Evolutionary conservation across 2,797 vertebrate genomes (phyloP).

Genomic region (Gallirallus australis): DNA sequence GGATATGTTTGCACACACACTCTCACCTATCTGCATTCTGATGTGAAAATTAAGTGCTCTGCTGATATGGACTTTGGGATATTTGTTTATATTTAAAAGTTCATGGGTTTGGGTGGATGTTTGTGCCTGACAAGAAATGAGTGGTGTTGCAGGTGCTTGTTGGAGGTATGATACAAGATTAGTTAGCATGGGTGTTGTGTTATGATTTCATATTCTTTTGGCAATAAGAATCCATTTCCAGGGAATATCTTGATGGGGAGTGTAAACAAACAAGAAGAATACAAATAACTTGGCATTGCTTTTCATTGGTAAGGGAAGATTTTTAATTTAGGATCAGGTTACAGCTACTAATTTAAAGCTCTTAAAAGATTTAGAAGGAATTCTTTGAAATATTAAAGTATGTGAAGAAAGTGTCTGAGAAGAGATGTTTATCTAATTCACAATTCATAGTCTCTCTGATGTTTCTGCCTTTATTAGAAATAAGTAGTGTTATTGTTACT

Average conservation of each 20-base stretch:
- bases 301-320: conserved; percentile 15
- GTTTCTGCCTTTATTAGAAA: neutral
- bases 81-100: conserved; percentile 68
- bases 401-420: conserved; percentile 45
- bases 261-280: conserved; percentile 60
- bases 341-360: conserved; percentile 75
- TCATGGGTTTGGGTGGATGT: conserved; percentile 32
- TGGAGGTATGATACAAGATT: conserved; percentile 26
- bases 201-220: conserved; percentile 39
- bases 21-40: conserved; percentile 34
- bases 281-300: conserved; percentile 37
- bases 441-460: neutral
- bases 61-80: conserved; percentile 7
- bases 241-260: conserved; percentile 31
- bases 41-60: conserved; percentile 40
- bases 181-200: conserved; percentile 36
- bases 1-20: neutral
- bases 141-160: neutral
- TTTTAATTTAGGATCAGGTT: conserved; percentile 69
- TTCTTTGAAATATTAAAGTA: conserved; percentile 72
- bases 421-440: neutral
- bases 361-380: conserved; percentile 70
- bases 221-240: conserved; percentile 44
- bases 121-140: conserved; percentile 30
- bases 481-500: neutral